Base-by-base conservation (phyloP, 2,113 vertebrate genomes). In the Syngnathus floridae region DNA sequence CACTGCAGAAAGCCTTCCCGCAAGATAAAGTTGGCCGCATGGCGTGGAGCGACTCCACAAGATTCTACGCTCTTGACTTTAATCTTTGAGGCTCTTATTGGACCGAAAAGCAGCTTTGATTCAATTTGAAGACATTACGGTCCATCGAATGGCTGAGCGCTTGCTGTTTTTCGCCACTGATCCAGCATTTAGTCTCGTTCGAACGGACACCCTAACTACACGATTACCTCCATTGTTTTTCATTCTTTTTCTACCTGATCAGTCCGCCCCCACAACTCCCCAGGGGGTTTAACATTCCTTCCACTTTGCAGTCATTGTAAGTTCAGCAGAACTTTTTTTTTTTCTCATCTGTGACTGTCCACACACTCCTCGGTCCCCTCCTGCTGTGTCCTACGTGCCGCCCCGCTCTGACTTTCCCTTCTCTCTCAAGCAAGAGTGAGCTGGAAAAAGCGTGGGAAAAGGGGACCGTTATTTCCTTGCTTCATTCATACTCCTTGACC, bases 281-380 rank as follows among this genome's bases (percentile, higher is more conserved):
- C 54, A 35, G 66, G 74, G 84, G 86, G 77, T 83, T 88, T 87
- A 84, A 88, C 86, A 90, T 91, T 92, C 88, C 89, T 90, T 91
- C 88, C 82, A 74, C 86, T 86, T 31, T 64, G 78, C 80, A 76
- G 84, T 90, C 85, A 76, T 64, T 70, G 73, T 79, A 81, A 62
- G 70, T 85, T 31, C 14, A 31, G 8, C 12, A 5, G 5, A 6
- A 55, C 13, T 14, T 35, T 85, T 90, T 88, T 88, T 86, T 88
- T 81, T 79, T 69, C 79, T 73, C 65, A 72, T 72, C 71, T 83
- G 70, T 82, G 74, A 83, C 75, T 49, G 68, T 78, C 65, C 69
- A 74, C 63, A 14, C 68, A 48, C 69, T 64, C 55, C 22, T 40
- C 36, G 21, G 19, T 26, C 11, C 56, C 35, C 54, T 37, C 38